A percentile compares a stretch with the other conserved stretches of the same genome.
phyloP scores from a whole-genome alignment of 2,113 vertebrate genomes.

The Pandion haliaetus region DNA sequence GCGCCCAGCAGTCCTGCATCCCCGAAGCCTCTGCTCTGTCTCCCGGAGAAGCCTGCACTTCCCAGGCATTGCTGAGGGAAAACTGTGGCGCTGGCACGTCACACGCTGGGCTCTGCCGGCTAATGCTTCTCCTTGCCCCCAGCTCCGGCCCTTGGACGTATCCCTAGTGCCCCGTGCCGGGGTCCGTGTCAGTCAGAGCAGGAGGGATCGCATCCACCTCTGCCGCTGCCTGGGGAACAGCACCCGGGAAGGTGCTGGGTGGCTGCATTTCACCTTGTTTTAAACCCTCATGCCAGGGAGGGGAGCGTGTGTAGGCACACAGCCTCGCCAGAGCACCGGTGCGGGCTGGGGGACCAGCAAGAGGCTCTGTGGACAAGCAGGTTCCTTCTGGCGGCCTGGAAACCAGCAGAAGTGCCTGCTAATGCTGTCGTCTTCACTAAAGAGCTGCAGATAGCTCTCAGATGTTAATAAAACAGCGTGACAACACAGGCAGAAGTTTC shows the following conservation, averaged over 20 bases:
- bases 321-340: neutral
- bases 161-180: neutral
- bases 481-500: neutral
- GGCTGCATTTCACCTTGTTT: neutral
- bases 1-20: neutral
- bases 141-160: fast-evolving
- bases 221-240: neutral
- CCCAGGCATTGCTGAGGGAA: neutral
- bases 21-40: neutral
- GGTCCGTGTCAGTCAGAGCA: fast-evolving
- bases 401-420: neutral
- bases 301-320: neutral
- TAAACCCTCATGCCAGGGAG: neutral
- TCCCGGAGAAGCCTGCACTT: neutral
- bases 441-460: neutral
- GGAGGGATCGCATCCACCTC: neutral
- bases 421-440: neutral
- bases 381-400: neutral
- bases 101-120: neutral
- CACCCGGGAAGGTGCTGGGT: neutral
- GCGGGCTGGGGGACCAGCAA: neutral
- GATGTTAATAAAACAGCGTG: fast-evolving
- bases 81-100: fast-evolving
- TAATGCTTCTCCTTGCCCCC: fast-evolving
- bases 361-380: neutral